Base-by-base conservation (phyloP, 1,140 invertebrate genomes). In the Armadillidium nasatum region DNA sequence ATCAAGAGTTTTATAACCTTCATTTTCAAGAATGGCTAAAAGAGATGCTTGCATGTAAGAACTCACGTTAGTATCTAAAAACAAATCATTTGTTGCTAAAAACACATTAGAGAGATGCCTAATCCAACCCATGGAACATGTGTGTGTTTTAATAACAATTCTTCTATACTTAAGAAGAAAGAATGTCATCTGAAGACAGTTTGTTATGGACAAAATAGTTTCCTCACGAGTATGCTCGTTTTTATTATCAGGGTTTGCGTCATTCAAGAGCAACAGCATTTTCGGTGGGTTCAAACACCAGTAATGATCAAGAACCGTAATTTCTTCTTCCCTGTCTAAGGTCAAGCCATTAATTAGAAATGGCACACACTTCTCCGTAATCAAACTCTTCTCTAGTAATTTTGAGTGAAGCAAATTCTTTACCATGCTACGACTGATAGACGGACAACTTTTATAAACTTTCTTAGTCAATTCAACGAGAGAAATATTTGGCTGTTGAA, bases 161-260 rank as follows among this genome's bases (percentile, higher is more conserved):
- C 44, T 72, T 45, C 79, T 72, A 67, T 80, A 75, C 72, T 78
- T 77, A 10, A 80, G 74, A 11, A 43, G 50, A 4, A 78, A 19
- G 54, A 77, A 80, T 21, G 79, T 45, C 74, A 80, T 76, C 68
- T 80, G 79, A 13, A 80, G 33, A 21, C 79, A 80, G n/a, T 76
- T 72, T 33, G 79, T 78, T 21, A 80, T 76, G 10, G 76, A 71
- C 10, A 80, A 45, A 60, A 80, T 71, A 22, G 73, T 72, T 44
- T 80, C 76, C n/a, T 76, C 74, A 7, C 45, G n/a, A 23, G 76
- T 77, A 71, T 78, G 76, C 33, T 73, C 75, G 71, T 71, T 78
- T 10, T 50, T 66, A 50, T 74, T 4, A 13, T 54, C 72, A 66
- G 45, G 19, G 1, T 60, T 60, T 3, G 19, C 66, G 4, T 60